Evolutionary conservation across 2,113 vertebrate species (phyloP).

Genomic region (Phoenicopterus ruber): DNA sequence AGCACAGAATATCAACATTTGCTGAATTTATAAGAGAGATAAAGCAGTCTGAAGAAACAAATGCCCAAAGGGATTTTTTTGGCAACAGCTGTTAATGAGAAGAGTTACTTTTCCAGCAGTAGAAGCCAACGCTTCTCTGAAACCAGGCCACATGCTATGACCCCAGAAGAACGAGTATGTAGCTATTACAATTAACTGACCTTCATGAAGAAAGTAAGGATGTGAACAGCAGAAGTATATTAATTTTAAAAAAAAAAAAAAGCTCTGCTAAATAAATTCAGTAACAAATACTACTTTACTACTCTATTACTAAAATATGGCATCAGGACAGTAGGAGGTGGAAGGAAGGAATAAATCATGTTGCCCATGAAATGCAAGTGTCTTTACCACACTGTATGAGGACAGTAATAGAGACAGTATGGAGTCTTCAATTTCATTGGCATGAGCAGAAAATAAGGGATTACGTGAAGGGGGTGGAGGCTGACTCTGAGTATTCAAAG

Average conservation of each 20-base stretch:
- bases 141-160: slow-evolving; percentile 13
- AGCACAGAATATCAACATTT: slow-evolving; percentile 52
- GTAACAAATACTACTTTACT: neutral
- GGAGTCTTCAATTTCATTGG: neutral
- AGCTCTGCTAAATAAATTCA: neutral
- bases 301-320: neutral
- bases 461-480: neutral
- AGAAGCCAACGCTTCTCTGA: neutral
- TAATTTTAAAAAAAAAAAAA: neutral
- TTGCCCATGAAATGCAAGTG: neutral
- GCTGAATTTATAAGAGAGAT: slow-evolving; percentile 47
- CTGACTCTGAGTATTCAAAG: neutral
- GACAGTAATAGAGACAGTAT: neutral
- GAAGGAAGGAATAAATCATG: neutral
- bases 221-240: neutral
- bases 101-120: slow-evolving; percentile 33
- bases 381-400: neutral
- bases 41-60: slow-evolving; percentile 49
- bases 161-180: neutral
- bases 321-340: neutral
- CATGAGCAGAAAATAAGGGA: neutral
- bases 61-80: slow-evolving; percentile 28
- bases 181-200: neutral
- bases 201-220: neutral
- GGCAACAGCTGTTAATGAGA: slow-evolving; percentile 51